These are phyloP conservation scores for Neoitamus cyanurus DNA, from an alignment of 2,888 invertebrate genomes.

Conservation along the genomic window DNA sequence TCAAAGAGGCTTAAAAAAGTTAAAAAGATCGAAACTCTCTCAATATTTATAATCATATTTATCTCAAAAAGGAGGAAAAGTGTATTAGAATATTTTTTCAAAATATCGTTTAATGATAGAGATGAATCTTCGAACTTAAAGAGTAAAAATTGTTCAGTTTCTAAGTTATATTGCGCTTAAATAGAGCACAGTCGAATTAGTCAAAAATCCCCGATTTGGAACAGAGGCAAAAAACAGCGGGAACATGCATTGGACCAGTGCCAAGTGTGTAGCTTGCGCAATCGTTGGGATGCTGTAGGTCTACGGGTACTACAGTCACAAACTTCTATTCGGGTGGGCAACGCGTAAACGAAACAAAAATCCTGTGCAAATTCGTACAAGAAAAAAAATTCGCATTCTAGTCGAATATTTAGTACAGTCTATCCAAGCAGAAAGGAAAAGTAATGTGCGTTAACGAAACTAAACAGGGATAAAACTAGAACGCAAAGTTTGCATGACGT, in stretches of 20 bases:
- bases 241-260: neutral
- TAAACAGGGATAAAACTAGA: neutral
- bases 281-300: neutral
- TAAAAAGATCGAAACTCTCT: constrained; percentile 10
- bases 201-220: constrained; percentile 14
- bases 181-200: constrained; percentile 9
- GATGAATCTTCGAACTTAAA: constrained; percentile 19
- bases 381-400: neutral
- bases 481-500: neutral
- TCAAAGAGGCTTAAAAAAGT: constrained; percentile 33
- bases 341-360: neutral
- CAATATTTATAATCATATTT: neutral
- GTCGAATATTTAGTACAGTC: neutral
- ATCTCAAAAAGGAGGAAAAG: constrained; percentile 2
- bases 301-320: neutral
- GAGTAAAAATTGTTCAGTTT: constrained; percentile 8
- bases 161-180: constrained; percentile 11
- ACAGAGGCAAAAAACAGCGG: neutral
- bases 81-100: constrained; percentile 2
- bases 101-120: constrained; percentile 19
- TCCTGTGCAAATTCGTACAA: neutral
- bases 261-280: neutral
- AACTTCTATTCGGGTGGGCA: neutral
- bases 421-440: neutral
- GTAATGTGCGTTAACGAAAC: neutral